Evolutionary conservation across 2,797 vertebrate genomes (phyloP).

Genomic region (Sebastes hopkinsi): DNA sequence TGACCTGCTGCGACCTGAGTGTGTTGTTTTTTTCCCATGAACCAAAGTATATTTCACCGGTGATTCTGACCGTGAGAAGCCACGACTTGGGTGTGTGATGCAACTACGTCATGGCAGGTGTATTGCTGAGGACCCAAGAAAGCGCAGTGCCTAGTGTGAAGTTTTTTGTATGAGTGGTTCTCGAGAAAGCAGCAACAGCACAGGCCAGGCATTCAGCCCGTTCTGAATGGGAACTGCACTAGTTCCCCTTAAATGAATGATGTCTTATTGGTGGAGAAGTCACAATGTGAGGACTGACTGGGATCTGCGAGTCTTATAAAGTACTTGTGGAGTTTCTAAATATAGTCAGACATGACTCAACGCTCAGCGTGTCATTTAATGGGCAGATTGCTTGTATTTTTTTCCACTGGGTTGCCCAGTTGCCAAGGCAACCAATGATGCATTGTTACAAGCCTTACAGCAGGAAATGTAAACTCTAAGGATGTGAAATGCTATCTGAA

Average conservation of each 20-base stretch:
- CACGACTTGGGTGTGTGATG: too few relatives aligned
- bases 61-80: too few relatives aligned
- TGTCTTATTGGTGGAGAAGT: conserved; percentile 2
- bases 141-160: too few relatives aligned
- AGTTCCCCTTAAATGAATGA: neutral
- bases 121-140: too few relatives aligned
- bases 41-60: too few relatives aligned
- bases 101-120: too few relatives aligned
- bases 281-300: conserved; percentile 23
- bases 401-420: conserved; percentile 51
- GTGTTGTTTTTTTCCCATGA: too few relatives aligned
- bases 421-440: conserved; percentile 55
- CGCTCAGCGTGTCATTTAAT: conserved; percentile 36
- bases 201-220: too few relatives aligned
- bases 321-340: conserved; percentile 66
- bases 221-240: neutral
- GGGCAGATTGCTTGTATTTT: conserved; percentile 39
- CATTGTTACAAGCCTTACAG: neutral
- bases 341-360: conserved; percentile 81
- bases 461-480: neutral
- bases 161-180: too few relatives aligned
- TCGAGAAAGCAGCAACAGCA: too few relatives aligned
- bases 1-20: fast-evolving
- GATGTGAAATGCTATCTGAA: conserved; percentile 4
- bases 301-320: conserved; percentile 70